phyloP scores from a whole-genome alignment of 2,888 invertebrate genomes.

The Ormia ochracea region DNA sequence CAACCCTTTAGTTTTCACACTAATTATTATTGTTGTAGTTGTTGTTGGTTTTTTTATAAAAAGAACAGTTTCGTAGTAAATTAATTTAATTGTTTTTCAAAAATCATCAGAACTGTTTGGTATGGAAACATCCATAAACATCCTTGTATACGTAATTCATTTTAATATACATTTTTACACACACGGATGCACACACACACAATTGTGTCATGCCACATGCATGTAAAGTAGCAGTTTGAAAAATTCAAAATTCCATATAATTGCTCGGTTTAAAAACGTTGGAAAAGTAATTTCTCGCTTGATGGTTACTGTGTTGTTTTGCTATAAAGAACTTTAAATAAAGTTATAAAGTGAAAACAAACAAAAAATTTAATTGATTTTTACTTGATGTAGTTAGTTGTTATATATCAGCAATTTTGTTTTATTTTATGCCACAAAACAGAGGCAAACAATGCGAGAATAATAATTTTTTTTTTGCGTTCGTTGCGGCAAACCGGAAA shows the following conservation, averaged over 20 bases:
- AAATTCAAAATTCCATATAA: constrained; percentile 72
- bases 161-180: neutral
- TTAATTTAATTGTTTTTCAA: neutral
- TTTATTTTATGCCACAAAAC: neutral
- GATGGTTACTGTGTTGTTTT: constrained; percentile 66
- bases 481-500: no score
- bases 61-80: neutral
- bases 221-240: constrained; percentile 40
- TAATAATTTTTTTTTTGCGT: no score
- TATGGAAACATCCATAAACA: neutral
- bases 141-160: neutral
- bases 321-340: constrained; percentile 36
- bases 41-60: no score
- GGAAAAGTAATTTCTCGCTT: constrained; percentile 74
- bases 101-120: neutral
- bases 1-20: no score
- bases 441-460: no score
- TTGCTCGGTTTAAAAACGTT: constrained; percentile 73
- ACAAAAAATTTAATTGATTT: constrained; percentile 67
- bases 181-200: neutral
- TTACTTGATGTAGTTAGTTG: constrained; percentile 20
- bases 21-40: no score
- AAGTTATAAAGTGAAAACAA: constrained; percentile 50
- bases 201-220: neutral
- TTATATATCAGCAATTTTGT: constrained; percentile 47